A percentile compares a stretch with the other conserved stretches of the same genome.
Evolutionary conservation across 2,888 invertebrate genomes (phyloP).

Genomic region (Hirtodrosophila histrioides): DNA sequence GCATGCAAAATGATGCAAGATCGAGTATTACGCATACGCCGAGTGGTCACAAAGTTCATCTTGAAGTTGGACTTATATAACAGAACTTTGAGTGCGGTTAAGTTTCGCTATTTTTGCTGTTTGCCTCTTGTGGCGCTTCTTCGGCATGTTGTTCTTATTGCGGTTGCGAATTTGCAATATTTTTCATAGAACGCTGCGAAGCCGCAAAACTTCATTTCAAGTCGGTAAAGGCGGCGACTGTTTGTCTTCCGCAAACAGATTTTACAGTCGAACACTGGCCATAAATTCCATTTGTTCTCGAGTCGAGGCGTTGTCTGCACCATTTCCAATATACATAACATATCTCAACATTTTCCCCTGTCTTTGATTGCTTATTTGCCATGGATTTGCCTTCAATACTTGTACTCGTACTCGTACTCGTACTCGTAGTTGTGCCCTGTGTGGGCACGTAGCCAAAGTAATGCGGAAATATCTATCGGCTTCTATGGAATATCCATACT

Average conservation of each 20-base stretch:
- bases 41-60: constrained; percentile 37
- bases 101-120: constrained; percentile 5
- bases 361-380: constrained; percentile 35
- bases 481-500: constrained; percentile 5
- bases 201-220: constrained; percentile 53
- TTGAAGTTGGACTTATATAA: constrained; percentile 29
- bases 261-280: constrained; percentile 27
- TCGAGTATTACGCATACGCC: constrained; percentile 48
- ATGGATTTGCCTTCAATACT: constrained; percentile 21
- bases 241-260: constrained; percentile 66
- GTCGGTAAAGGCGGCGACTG: constrained; percentile 12
- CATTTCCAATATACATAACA: constrained; percentile 46
- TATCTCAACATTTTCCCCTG: constrained; percentile 26
- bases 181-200: constrained; percentile 26
- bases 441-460: constrained; percentile 29
- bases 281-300: constrained; percentile 25
- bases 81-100: constrained; percentile 25
- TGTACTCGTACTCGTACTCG: too few species aligned
- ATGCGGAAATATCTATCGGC: constrained; percentile 53
- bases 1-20: constrained; percentile 23
- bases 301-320: constrained; percentile 17
- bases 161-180: constrained; percentile 37
- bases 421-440: not conserved
- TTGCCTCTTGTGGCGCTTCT: constrained; percentile 9
- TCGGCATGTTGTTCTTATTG: constrained; percentile 42